These are phyloP conservation scores for Helleia helle DNA, from an alignment of 2,888 invertebrate genomes.

Conservation along the genomic window DNA sequence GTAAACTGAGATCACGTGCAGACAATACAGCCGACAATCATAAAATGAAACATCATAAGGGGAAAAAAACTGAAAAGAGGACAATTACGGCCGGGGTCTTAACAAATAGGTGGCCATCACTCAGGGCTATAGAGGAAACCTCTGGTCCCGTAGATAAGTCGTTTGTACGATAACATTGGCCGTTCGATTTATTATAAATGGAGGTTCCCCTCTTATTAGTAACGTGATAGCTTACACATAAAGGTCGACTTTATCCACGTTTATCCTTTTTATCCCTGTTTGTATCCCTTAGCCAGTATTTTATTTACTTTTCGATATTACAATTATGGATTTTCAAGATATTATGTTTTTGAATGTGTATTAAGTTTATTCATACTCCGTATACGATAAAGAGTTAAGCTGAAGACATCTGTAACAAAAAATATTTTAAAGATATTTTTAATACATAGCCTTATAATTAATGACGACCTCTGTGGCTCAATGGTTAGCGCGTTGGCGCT, in stretches of 20 bases:
- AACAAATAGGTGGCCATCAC: constrained; percentile 69
- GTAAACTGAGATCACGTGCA: no score
- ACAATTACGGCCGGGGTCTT: constrained; percentile 55
- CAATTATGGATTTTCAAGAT: no score
- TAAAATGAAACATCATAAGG: constrained; percentile 68
- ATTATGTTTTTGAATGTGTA: no score
- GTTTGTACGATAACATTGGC: constrained; percentile 53
- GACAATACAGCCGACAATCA: constrained; percentile 61
- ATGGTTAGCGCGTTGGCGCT: no score
- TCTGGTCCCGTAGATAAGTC: constrained; percentile 53
- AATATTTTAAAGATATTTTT: no score
- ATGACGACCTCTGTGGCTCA: no score
- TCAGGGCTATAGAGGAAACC: constrained; percentile 58
- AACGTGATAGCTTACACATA: constrained; percentile 6
- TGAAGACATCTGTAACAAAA: no score
- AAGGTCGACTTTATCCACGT: constrained; percentile 2
- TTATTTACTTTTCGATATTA: no score
- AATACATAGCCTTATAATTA: no score
- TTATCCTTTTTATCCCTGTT: neutral
- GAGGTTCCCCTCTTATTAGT: constrained; percentile 14
- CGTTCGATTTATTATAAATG: constrained; percentile 60
- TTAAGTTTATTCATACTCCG: no score
- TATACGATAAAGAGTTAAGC: no score
- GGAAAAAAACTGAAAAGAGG: constrained; percentile 67
- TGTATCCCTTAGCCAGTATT: no score